phyloP scores from a whole-genome alignment of 2,888 invertebrate species.

The Augiades crinisus region DNA sequence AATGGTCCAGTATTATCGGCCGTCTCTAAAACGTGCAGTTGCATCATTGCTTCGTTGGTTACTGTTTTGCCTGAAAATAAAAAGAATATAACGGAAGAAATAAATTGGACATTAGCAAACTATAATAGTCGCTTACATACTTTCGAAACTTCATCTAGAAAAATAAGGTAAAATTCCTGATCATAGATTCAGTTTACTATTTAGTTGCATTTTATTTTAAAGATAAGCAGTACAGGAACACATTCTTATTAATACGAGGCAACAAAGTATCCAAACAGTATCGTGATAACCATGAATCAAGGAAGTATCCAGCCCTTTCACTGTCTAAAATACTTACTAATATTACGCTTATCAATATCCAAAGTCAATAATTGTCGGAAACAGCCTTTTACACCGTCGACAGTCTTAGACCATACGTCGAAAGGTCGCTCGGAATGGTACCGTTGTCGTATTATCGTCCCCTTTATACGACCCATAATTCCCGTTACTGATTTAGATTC shows the following conservation, averaged over 20 bases:
- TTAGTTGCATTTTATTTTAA: no score
- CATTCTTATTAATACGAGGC: no score
- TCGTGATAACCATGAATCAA: no score
- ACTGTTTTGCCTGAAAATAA: conserved; percentile 48
- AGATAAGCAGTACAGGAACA: no score
- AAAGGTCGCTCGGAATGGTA: conserved; percentile 59
- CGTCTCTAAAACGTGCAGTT: conserved; percentile 53
- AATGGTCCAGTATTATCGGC: conserved; percentile 46
- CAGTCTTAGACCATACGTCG: conserved; percentile 65
- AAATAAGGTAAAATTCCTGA: no score
- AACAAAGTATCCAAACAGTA: no score
- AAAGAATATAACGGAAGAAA: background rate
- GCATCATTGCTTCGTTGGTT: conserved; percentile 60
- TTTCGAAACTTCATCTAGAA: no score
- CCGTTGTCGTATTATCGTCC: conserved; percentile 55
- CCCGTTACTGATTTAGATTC: conserved; percentile 37
- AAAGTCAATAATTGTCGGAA: conserved; percentile 63
- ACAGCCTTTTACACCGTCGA: conserved; percentile 55
- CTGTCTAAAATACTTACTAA: conserved; percentile 57
- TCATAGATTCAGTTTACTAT: no score
- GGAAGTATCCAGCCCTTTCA: no score
- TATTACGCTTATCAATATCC: conserved; percentile 52
- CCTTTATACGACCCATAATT: conserved; percentile 38
- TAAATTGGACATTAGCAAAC: no score
- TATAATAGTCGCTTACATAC: no score